A percentile compares a stretch with the other conserved stretches of the same genome.
These are phyloP conservation scores for Haliclona indistincta DNA, from an alignment of 37 sponge, comb jelly and placozoan genomes.

Conservation along the genomic window DNA sequence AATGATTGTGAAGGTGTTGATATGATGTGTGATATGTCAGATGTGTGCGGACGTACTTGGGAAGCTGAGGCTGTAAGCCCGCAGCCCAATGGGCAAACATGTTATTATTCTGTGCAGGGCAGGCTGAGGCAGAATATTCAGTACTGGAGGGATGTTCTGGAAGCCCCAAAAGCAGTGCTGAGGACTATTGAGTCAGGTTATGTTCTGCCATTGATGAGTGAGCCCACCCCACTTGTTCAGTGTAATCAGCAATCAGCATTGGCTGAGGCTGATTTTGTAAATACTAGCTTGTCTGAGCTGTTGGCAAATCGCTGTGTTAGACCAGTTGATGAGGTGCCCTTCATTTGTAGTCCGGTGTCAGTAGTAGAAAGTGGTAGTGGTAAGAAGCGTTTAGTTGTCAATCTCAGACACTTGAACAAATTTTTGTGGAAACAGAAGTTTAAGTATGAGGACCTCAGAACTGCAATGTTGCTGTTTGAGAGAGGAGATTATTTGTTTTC, in stretches of 20 bases:
- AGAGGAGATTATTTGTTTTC: conserved; percentile 7
- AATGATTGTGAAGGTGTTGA: no score
- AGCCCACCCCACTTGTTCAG: no score
- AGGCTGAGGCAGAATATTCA: background rate
- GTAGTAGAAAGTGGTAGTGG: conserved; percentile 3
- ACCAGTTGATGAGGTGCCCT: background rate
- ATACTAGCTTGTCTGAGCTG: background rate
- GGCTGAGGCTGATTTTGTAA: conserved; percentile 15
- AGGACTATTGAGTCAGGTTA: no score
- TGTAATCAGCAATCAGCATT: conserved; percentile 17
- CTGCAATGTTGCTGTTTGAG: conserved; percentile 24
- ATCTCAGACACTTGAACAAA: conserved; percentile 19
- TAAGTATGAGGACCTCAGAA: conserved; percentile 32
- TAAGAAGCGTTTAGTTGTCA: conserved; percentile 16
- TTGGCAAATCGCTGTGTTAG: background rate
- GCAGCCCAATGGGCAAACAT: no score
- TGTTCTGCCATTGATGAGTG: no score
- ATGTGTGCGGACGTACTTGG: no score
- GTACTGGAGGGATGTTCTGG: conserved; percentile 9
- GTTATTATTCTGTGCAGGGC: no score
- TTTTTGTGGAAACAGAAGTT: no score
- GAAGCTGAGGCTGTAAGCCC: no score
- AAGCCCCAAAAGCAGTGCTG: background rate
- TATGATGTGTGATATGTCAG: no score
- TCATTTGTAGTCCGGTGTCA: conserved; percentile 26